These are phyloP conservation scores for Ivindomyrus marchei DNA, from an alignment of 2,113 vertebrate species.

Conservation along the genomic window DNA sequence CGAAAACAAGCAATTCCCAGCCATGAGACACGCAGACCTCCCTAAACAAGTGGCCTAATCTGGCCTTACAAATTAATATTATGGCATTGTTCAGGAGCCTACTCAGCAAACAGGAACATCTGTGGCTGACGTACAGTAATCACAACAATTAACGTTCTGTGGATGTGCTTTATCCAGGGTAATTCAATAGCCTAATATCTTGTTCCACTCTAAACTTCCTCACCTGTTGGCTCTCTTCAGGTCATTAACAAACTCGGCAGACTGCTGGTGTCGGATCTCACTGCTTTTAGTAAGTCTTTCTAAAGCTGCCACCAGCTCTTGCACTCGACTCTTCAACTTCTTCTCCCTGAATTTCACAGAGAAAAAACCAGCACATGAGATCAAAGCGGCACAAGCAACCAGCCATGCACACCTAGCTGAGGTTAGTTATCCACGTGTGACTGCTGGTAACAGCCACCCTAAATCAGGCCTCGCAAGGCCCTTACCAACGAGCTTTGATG, in stretches of 20 bases:
- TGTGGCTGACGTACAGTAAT: not conserved
- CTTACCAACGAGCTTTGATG: not conserved
- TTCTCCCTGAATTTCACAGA: constrained; percentile 63
- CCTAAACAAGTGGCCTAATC: not conserved
- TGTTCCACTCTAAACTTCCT: not conserved
- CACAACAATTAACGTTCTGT: not conserved
- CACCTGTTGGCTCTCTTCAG: constrained; percentile 83
- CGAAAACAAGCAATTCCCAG: not conserved
- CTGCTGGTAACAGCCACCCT: not conserved
- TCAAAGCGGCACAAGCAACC: not conserved
- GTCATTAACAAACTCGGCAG: constrained; percentile 79
- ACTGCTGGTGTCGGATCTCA: constrained; percentile 79
- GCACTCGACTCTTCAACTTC: constrained; percentile 75
- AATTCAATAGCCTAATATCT: not conserved
- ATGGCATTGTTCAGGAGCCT: not conserved
- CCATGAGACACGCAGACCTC: not conserved
- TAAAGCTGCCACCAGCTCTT: constrained; percentile 74
- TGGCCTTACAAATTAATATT: not conserved
- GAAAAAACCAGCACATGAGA: not conserved
- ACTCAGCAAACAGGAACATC: not conserved
- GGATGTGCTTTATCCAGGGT: not conserved
- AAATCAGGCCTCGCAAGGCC: not conserved
- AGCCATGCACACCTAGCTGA: not conserved
- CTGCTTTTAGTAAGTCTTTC: constrained; percentile 81
- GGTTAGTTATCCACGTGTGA: not conserved